Evolutionary conservation across 2,888 invertebrate genomes (phyloP).

Genomic region (Pachymerium ferrugineum): DNA sequence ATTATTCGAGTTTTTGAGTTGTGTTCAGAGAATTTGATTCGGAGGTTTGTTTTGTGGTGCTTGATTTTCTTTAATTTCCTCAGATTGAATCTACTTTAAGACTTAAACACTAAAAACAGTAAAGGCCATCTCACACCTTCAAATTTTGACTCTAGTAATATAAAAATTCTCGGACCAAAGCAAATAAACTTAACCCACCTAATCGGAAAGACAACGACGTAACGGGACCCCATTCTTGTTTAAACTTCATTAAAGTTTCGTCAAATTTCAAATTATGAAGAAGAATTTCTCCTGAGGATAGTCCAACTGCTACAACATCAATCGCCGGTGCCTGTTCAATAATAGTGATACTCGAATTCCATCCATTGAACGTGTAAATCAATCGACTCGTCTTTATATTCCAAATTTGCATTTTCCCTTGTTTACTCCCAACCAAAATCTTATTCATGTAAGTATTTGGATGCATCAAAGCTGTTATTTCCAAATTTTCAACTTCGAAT

Average conservation of each 20-base stretch:
- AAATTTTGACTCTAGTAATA: neutral
- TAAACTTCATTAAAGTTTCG: constrained; percentile 72
- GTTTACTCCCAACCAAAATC: constrained; percentile 75
- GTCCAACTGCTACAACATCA: constrained; percentile 84
- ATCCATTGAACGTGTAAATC: constrained; percentile 70
- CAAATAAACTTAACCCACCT: constrained; percentile 40
- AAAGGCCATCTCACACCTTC: neutral
- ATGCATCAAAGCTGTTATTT: constrained; percentile 76
- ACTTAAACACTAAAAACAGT: neutral
- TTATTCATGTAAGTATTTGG: constrained; percentile 94
- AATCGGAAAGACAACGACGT: constrained; percentile 75
- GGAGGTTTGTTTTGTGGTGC: no score
- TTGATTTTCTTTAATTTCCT: no score
- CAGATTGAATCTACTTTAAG: neutral
- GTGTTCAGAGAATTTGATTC: no score
- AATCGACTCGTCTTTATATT: constrained; percentile 73
- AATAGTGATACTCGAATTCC: constrained; percentile 64
- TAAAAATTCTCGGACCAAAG: neutral
- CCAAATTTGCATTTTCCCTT: constrained; percentile 82
- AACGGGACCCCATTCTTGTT: constrained; percentile 87
- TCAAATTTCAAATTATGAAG: constrained; percentile 83
- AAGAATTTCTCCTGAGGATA: constrained; percentile 72
- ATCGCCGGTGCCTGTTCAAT: constrained; percentile 85
- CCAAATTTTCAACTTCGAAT: constrained; percentile 60
- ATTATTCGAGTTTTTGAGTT: no score